Evolutionary conservation across 2,888 invertebrate genomes (phyloP).

Genomic region (Lobophora halterata): DNA sequence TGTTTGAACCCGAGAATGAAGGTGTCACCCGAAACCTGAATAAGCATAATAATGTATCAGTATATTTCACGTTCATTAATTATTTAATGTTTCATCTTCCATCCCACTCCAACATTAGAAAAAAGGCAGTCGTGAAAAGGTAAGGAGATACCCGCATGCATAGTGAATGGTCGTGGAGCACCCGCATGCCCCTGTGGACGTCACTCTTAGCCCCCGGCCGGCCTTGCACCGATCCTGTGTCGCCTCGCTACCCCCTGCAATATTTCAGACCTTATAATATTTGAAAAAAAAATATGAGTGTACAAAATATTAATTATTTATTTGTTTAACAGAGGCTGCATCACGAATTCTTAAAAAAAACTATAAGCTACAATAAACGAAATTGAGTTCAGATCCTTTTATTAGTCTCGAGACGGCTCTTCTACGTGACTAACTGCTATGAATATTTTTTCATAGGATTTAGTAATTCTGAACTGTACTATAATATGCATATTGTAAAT

Average conservation of each 20-base stretch:
- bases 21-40: slow-evolving; percentile 1
- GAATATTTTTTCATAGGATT: too few species aligned
- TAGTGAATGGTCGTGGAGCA: slow-evolving; percentile 58
- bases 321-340: slow-evolving; percentile 48
- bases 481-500: too few species aligned
- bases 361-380: slow-evolving; percentile 26
- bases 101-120: slow-evolving; percentile 84
- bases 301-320: too few species aligned
- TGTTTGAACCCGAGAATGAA: slow-evolving; percentile 13
- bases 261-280: slow-evolving; percentile 46
- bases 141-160: slow-evolving; percentile 81
- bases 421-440: too few species aligned
- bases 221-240: slow-evolving; percentile 37
- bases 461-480: too few species aligned
- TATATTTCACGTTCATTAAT: slow-evolving; percentile 69
- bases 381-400: too few species aligned
- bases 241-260: slow-evolving; percentile 35
- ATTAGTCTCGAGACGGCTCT: too few species aligned
- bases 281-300: too few species aligned
- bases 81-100: slow-evolving; percentile 79
- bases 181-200: slow-evolving; percentile 71
- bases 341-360: slow-evolving; percentile 22
- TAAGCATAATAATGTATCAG: neutral
- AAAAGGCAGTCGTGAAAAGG: slow-evolving; percentile 94
- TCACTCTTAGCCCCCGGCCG: slow-evolving; percentile 38